phyloP scores from a whole-genome alignment of 2,113 vertebrate species.

The Axis porcinus region DNA sequence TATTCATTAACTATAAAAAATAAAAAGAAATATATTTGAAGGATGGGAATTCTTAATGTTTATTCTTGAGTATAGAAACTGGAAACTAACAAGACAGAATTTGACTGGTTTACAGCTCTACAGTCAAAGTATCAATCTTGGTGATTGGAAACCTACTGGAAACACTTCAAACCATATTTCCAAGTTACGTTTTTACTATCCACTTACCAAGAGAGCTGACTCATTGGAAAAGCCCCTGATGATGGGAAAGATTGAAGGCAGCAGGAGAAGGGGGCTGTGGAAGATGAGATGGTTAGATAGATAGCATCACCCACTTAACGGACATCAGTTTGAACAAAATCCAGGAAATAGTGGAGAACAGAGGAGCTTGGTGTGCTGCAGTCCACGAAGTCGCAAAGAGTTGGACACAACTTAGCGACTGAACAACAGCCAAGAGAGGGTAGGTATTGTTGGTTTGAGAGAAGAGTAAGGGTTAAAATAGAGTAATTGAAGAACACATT shows the following conservation, averaged over 20 bases:
- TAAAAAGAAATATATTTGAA: background rate
- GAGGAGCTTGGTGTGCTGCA: background rate
- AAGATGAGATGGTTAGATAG: background rate
- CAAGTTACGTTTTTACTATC: background rate
- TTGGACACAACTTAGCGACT: background rate
- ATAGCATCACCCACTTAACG: background rate
- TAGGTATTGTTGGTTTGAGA: background rate
- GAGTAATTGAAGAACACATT: background rate
- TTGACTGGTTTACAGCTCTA: background rate
- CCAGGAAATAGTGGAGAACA: background rate
- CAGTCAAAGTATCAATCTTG: background rate
- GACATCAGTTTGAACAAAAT: background rate
- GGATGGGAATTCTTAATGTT: background rate
- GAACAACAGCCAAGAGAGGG: background rate
- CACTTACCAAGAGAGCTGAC: background rate
- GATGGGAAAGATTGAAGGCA: background rate
- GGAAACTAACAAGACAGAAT: background rate
- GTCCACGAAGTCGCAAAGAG: background rate
- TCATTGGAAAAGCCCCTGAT: background rate
- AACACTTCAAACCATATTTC: background rate
- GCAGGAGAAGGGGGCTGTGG: background rate
- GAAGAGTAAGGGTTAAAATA: background rate
- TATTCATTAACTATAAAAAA: background rate
- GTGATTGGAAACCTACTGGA: background rate
- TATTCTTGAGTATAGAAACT: background rate